Evolutionary conservation across 2,888 invertebrate genomes (phyloP), one percentile per base, ranked within the genome.

Genomic region (Pristionchus fissidentatus): DNA sequence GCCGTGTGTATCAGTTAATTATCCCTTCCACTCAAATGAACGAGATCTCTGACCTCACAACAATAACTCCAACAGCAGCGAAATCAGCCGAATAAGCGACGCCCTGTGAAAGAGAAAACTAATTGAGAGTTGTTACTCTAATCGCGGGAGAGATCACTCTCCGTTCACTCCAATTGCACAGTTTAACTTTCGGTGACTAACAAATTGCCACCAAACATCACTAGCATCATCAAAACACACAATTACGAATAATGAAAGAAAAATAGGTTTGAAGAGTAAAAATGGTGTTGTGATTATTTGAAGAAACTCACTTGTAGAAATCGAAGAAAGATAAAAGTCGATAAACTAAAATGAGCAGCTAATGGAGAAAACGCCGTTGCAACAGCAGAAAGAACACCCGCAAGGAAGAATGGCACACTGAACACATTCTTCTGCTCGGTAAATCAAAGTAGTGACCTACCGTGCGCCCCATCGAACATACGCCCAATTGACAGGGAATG

Each of bases 401-500:
- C 46, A 19, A 70, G 13, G 83, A 83, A 83, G 73, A 83, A 83
- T 3, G 83, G 83, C 19, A 49, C 10, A 10, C 83, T 83, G 46
- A 66, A 52, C 52, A 55, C 52, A 55, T 19, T 8, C 3, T 2
- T 19, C 49, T 5, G 77, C n/a, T 3, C 19, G 35, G 49, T 38
- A 26, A 41, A 41, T 52, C 41, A 81, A 8, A 3, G 4, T 5
- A 13, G 43, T 81, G 62, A 77, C 84, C 55, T n/a, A 88, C 86
- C 87, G 85, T 19, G 90, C 89, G 19, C 90, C 90, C 75, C 83
- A 90, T 46, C 84, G 85, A 19, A 90, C 87, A 83, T 89, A 90
- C 1, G 86, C 78, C 57, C 84, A 88, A 84, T 88, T 90, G 83
- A 89, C 87, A 13, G 90, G 90, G 73, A 89, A 88, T 10, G 89